A percentile compares a stretch with the other conserved stretches of the same genome.
These are phyloP conservation scores for Siderastrea radians DNA, from an alignment of 92 coral and sea anemone species.

Conservation along the genomic window DNA sequence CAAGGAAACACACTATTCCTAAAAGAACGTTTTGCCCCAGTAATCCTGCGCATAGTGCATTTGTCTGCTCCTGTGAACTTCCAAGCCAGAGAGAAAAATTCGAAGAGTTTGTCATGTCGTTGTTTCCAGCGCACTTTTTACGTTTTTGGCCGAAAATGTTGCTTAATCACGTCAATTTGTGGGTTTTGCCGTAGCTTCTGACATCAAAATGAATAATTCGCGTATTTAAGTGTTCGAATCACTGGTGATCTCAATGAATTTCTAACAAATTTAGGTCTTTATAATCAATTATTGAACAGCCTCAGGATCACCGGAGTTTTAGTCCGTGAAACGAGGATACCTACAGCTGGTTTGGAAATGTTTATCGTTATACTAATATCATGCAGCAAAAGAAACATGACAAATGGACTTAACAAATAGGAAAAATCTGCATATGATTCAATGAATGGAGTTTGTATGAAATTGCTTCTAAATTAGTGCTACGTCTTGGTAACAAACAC, in stretches of 20 bases:
- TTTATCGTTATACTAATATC: not conserved
- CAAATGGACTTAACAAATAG: not conserved
- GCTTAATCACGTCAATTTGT: no score
- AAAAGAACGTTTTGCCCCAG: constrained; percentile 37
- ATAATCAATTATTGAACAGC: not conserved
- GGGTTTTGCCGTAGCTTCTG: no score
- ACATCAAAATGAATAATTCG: no score
- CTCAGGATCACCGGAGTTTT: no score
- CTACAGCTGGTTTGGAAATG: no score
- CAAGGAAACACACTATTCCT: constrained; percentile 38
- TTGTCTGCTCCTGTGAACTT: not conserved
- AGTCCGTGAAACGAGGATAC: no score
- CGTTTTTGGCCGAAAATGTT: not conserved
- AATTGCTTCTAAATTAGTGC: no score
- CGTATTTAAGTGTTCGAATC: no score
- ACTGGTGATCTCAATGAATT: no score
- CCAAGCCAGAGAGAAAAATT: not conserved
- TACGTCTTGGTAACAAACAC: no score
- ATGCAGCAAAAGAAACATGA: not conserved
- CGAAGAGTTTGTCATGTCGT: not conserved
- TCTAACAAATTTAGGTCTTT: no score
- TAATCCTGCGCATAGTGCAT: constrained; percentile 47
- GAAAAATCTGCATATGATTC: not conserved
- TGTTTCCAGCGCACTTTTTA: not conserved
- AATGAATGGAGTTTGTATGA: no score